Evolutionary conservation across 2,797 vertebrate species (phyloP).

Genomic region (Ceyx erithaca): DNA sequence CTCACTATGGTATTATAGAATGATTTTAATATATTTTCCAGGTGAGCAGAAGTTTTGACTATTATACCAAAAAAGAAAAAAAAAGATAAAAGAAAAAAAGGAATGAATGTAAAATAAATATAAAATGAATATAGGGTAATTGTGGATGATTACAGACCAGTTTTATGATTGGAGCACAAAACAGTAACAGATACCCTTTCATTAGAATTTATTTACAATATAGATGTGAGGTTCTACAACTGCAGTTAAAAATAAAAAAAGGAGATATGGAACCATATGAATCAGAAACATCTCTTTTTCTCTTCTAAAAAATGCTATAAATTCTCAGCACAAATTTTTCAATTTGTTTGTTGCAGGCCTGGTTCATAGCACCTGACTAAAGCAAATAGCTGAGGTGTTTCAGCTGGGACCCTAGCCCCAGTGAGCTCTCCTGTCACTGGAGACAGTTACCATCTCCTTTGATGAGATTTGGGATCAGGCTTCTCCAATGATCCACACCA

Average conservation of each 20-base stretch:
- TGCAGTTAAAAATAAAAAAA: not conserved
- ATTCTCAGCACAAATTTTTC: not conserved
- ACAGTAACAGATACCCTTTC: not conserved
- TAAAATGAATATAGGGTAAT: not conserved
- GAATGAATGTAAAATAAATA: not conserved
- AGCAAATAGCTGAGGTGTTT: not conserved
- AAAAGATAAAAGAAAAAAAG: not conserved
- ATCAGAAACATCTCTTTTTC: not conserved
- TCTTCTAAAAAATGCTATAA: not conserved
- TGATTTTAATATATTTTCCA: not conserved
- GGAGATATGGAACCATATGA: not conserved
- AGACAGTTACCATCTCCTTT: not conserved
- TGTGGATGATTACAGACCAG: not conserved
- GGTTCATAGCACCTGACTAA: rapidly evolving
- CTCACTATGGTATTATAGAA: not conserved
- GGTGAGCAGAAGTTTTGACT: not conserved
- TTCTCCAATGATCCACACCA: not conserved
- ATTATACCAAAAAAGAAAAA: not conserved
- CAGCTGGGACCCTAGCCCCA: not conserved
- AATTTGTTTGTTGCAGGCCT: not conserved
- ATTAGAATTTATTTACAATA: not conserved
- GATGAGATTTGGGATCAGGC: not conserved
- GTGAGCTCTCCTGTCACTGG: not conserved
- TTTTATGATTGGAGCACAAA: not conserved
- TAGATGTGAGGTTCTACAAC: not conserved